Evolutionary conservation across 2,888 invertebrate species (phyloP), one percentile per base, ranked within the genome.

Genomic region (Tuta absoluta): DNA sequence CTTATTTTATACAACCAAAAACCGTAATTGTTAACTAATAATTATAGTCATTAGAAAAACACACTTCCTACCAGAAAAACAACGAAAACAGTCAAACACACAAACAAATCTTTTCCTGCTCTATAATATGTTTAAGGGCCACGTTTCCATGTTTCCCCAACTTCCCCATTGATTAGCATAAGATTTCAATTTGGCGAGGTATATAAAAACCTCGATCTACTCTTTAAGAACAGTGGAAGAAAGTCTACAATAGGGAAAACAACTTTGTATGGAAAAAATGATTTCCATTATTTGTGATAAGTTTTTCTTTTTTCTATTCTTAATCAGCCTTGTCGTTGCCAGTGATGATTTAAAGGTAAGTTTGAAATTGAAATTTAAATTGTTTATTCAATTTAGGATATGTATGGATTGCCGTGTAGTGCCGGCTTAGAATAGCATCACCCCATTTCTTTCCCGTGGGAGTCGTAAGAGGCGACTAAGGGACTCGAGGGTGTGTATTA

Each of bases 131-230:
- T n/a, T n/a, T n/a, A 24, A 33, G 56, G 24, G 2, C 7, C 62
- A 57, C 48, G 64, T 65, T 45, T 10, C 62, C 60, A 28, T 45
- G 64, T 65, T 2, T 14, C 73, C 79, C 77, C 70, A n/a, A 0
- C 23, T 59, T 71, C 72, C 78, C 69, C 73, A 68, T 71, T 71
- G 41, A 80, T 81, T 81, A 75, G 23, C 78, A 80, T 79, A 76
- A 64, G 65, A 72, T 76, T 76, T 74, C 76, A 70, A 76, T 75
- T 71, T 71, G 62, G 68, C 62, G 63, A 61, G 63, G n/a, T 77
- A 75, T 81, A 82, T 75, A 80, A 79, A 73, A 70, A 65, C 37
- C 28, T 48, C 21, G 28, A 24, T 59, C 14, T 51, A 37, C 12
- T 28, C 14, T n/a, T 12, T 33, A 37, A 38, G 63, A 65, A 37